These are phyloP conservation scores for Drosophila nigromelanica DNA, from an alignment of 1,140 invertebrate species.

Conservation along the genomic window DNA sequence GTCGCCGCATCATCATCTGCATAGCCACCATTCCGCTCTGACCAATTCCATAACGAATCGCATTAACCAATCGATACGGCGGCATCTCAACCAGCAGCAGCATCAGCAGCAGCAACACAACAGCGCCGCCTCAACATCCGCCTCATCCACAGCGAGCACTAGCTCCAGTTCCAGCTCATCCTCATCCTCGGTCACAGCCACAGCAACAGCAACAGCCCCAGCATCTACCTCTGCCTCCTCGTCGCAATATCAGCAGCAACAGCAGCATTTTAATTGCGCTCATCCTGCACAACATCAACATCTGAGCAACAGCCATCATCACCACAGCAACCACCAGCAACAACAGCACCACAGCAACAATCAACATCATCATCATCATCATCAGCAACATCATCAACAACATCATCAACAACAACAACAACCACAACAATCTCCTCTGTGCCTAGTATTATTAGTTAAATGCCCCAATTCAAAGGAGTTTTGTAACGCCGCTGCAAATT, in stretches of 20 bases:
- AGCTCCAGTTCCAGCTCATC: conserved; percentile 33
- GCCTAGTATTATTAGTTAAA: conserved; percentile 84
- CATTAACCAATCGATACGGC: conserved; percentile 80
- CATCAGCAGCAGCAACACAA: conserved; percentile 56
- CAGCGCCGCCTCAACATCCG: conserved; percentile 35
- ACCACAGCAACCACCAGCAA: conserved; percentile 39
- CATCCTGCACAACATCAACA: conserved; percentile 62
- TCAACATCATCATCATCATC: conserved; percentile 20
- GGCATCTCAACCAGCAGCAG: conserved; percentile 81
- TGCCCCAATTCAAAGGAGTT: conserved; percentile 84
- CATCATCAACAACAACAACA: conserved; percentile 45
- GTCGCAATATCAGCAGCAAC: conserved; percentile 40
- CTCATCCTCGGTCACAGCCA: conserved; percentile 13
- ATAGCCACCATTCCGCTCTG: conserved; percentile 78
- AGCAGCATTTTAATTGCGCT: conserved; percentile 63
- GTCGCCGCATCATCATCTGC: conserved; percentile 59
- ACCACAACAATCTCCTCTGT: conserved; percentile 83
- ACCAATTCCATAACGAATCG: conserved; percentile 83
- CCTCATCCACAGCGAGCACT: conserved; percentile 28
- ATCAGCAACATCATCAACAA: conserved; percentile 69
- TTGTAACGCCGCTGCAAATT: conserved; percentile 83
- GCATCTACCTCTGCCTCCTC: conserved; percentile 50
- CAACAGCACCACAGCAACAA: conserved; percentile 35
- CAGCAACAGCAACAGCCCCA: conserved; percentile 23
- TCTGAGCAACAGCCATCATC: conserved; percentile 44